Conservation (phyloP, 2,113 vertebrate species). For the Tupaia tana region DNA sequence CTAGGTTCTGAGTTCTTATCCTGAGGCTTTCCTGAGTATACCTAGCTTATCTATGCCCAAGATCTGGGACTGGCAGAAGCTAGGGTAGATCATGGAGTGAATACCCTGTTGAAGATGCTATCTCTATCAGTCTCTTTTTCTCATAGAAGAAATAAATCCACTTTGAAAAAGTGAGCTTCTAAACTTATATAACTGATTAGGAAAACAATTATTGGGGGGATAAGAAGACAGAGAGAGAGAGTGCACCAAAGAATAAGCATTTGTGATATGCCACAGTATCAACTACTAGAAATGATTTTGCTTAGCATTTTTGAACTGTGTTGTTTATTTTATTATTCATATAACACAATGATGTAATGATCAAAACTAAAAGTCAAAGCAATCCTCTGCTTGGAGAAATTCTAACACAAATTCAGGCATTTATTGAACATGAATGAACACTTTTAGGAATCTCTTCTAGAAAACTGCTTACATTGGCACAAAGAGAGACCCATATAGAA, state of each 20-base stretch:
- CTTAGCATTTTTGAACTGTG: background rate
- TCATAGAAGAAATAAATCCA: too few relatives aligned
- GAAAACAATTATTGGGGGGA: background rate
- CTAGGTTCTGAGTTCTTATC: background rate
- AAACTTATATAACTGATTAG: background rate
- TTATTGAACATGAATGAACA: background rate
- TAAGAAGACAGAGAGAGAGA: background rate
- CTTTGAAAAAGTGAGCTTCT: background rate
- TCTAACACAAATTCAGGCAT: background rate
- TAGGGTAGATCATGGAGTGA: too few relatives aligned
- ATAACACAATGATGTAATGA: background rate
- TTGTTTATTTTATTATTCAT: background rate
- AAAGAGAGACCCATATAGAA: background rate
- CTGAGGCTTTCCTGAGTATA: too few relatives aligned
- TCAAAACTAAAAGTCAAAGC: background rate
- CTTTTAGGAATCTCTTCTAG: background rate
- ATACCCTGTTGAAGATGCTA: too few relatives aligned
- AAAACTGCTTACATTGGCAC: background rate
- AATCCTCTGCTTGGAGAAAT: background rate
- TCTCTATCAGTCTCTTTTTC: too few relatives aligned
- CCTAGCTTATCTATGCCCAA: too few relatives aligned
- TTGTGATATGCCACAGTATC: background rate
- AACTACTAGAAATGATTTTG: background rate
- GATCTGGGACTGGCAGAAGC: too few relatives aligned
- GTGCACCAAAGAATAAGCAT: background rate